Evolutionary conservation across 64 coral and sea anemone genomes (phyloP).

Genomic region (Montipora foliosa): DNA sequence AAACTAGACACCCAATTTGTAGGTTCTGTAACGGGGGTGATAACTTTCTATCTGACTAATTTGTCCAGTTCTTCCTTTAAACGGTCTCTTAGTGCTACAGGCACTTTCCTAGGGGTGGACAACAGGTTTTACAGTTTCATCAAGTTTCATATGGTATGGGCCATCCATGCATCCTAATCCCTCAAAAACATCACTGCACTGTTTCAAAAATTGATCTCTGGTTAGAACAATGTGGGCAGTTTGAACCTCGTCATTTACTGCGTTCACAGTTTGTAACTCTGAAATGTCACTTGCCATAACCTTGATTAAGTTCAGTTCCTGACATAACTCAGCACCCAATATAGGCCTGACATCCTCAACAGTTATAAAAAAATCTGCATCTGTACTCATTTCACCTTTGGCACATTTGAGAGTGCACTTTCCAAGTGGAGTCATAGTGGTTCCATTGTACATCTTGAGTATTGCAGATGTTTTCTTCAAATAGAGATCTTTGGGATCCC

Average conservation of each 20-base stretch:
- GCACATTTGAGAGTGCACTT: slow-evolving; percentile 8
- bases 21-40: not conserved
- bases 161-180: slow-evolving; percentile 15
- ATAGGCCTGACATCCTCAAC: too few relatives aligned
- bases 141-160: too few relatives aligned
- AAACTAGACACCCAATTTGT: slow-evolving; percentile 41
- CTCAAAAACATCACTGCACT: slow-evolving; percentile 54
- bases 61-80: not conserved
- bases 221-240: too few relatives aligned
- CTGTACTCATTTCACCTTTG: not conserved
- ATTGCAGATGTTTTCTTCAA: slow-evolving; percentile 12
- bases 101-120: too few relatives aligned
- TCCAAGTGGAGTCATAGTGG: slow-evolving; percentile 3
- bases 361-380: not conserved
- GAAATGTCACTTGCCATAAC: too few relatives aligned
- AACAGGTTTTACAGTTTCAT: not conserved
- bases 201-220: not conserved
- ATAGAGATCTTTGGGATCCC: not conserved
- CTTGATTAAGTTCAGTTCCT: not conserved
- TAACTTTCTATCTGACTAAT: not conserved
- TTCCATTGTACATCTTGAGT: slow-evolving; percentile 40
- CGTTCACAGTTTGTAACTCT: too few relatives aligned
- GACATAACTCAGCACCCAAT: not conserved
- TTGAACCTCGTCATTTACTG: not conserved
- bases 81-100: too few relatives aligned